Percentiles rank a stretch among this genome's conserved stretches.
Conservation (phyloP, 2,797 vertebrate species). For the Rhynchonycteris naso region DNA sequence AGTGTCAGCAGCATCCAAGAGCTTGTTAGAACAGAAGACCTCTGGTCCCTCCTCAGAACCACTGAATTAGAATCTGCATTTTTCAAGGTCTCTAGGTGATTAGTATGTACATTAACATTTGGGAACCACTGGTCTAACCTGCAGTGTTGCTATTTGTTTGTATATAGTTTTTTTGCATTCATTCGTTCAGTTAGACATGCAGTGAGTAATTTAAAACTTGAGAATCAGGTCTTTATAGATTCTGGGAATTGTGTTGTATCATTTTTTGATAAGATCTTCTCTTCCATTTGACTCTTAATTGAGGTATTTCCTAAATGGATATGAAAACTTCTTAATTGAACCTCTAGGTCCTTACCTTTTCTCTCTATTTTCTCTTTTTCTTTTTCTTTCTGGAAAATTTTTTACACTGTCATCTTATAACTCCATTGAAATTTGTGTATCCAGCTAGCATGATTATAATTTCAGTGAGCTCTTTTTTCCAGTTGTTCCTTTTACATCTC, state of each 20-base stretch:
- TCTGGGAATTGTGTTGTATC: neutral
- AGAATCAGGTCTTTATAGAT: neutral
- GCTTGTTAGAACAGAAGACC: neutral
- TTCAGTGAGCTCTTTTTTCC: neutral
- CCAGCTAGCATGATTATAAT: neutral
- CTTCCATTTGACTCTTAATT: neutral
- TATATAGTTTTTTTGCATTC: neutral
- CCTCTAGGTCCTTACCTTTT: neutral
- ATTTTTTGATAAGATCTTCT: conserved; percentile 1
- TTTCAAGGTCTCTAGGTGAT: neutral
- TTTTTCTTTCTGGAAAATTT: neutral
- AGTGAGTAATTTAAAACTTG: neutral
- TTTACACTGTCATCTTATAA: neutral
- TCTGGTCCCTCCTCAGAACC: neutral
- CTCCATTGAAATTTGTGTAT: neutral
- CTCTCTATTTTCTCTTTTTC: neutral
- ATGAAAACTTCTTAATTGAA: neutral
- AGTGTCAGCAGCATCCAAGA: neutral
- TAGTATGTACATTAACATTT: neutral
- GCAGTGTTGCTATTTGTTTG: neutral
- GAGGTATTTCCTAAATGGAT: neutral
- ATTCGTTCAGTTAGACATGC: neutral
- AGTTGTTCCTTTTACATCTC: neutral
- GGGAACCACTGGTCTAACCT: neutral
- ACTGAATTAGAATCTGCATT: neutral